Base-by-base conservation (phyloP, 2,888 invertebrate genomes). In the Platycnemis pennipes region DNA sequence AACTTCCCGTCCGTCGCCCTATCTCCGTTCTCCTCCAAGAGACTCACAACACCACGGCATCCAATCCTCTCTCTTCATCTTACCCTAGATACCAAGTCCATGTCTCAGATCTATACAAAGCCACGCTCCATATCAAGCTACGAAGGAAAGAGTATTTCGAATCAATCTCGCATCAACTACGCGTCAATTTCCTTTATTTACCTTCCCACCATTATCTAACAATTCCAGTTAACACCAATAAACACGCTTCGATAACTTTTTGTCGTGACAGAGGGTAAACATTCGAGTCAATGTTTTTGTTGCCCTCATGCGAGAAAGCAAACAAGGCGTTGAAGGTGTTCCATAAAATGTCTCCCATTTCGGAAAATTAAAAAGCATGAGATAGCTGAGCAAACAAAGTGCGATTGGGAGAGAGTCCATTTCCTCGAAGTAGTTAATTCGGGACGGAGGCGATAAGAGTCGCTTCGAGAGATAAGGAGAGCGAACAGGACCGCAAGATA, bases 391-490 rank as follows among this genome's bases (percentile, higher is more conserved):
- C 7, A 77, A 77, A 77, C 77, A 77, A n/a, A 77, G 11, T n/a
- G n/a, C 37, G 37, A 77, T 37, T 37, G 13, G 31, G 3, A 26
- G 26, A 63, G 16, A 77, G 8, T 37, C 77, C 77, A 77, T 77
- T 77, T 77, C 77, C 31, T 77, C 77, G 77, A 77, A 77, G 77
- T 31, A 77, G 77, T 37, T 77, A 77, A 77, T 77, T 37, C 77
- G 37, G 77, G 5, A 37, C 77, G 31, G 63, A 63, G 77, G 77
- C 77, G 77, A 77, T 77, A 77, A 77, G 77, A 31, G 77, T 31
- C 77, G 77, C 31, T 77, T 77, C 13, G 77, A 16, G 37, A 11
- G 37, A 37, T 31, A 19, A 5, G 11, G 49, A 63, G 31, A 11
- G 13, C 31, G 37, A 69, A 31, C 11, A 31, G 31, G 31, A 31